A percentile compares a stretch with the other conserved stretches of the same genome.
Evolutionary conservation across 2,797 vertebrate genomes (phyloP).

Genomic region (Echiichthys vipera): DNA sequence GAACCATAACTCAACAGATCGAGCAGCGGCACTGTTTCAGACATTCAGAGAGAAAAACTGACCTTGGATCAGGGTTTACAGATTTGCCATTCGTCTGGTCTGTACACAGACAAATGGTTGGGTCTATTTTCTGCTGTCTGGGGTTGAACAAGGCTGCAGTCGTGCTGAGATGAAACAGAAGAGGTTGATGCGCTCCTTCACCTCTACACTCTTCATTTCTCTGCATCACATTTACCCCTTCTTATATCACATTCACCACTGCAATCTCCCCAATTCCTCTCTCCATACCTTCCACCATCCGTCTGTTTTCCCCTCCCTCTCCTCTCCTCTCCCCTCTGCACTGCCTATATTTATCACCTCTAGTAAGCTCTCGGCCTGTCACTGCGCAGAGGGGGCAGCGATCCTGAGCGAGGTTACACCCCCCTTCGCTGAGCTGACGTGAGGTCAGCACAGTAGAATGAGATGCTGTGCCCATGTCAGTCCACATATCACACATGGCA

Average conservation of each 20-base stretch:
- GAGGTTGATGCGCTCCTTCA: slow-evolving; percentile 34
- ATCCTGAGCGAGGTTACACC: slow-evolving; percentile 69
- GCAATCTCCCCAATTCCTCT: not conserved
- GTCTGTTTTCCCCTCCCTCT: slow-evolving; percentile 6
- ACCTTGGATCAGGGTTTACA: slow-evolving; percentile 54
- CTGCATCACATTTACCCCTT: slow-evolving; percentile 11
- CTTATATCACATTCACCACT: not conserved
- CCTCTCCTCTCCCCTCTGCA: not conserved
- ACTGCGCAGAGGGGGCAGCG: slow-evolving; percentile 20
- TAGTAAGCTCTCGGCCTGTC: slow-evolving; percentile 39
- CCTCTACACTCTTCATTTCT: slow-evolving; percentile 37
- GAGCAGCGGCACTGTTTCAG: not conserved
- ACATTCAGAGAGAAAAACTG: slow-evolving; percentile 27
- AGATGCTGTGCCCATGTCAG: slow-evolving; percentile 32
- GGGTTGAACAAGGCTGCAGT: slow-evolving; percentile 32
- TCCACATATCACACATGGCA: slow-evolving; percentile 52
- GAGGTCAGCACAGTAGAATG: slow-evolving; percentile 66
- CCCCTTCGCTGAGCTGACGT: slow-evolving; percentile 52
- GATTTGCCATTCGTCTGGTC: slow-evolving; percentile 45
- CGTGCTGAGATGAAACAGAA: slow-evolving; percentile 38
- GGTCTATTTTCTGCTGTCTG: slow-evolving; percentile 43
- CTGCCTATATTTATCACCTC: slow-evolving; percentile 48
- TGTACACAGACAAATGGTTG: slow-evolving; percentile 43
- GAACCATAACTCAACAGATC: slow-evolving; percentile 21
- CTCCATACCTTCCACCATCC: not conserved